These are phyloP conservation scores for Clarias fuscus DNA, from an alignment of 2,797 vertebrate species.

Conservation along the genomic window DNA sequence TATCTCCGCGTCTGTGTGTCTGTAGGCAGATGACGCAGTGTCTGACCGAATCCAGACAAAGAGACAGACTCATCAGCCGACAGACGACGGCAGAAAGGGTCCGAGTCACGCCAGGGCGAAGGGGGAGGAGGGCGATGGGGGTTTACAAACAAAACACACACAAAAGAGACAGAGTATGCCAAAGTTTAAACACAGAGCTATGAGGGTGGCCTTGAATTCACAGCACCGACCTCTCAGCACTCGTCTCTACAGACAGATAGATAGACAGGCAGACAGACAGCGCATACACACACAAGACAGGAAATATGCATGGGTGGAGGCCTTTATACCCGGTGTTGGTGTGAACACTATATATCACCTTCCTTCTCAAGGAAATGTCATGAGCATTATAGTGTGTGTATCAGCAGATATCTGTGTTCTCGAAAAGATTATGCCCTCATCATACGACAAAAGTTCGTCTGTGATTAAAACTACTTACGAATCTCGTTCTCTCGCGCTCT, in stretches of 20 bases:
- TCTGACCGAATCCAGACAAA: slow-evolving; percentile 85
- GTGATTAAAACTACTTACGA: background rate
- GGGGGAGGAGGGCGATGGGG: slow-evolving; percentile 31
- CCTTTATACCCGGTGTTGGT: slow-evolving; percentile 46
- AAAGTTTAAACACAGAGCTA: slow-evolving; percentile 73
- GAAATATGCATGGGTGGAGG: slow-evolving; percentile 61
- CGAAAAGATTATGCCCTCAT: too few relatives aligned
- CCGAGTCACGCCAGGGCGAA: slow-evolving; percentile 31
- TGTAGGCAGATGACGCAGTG: slow-evolving; percentile 87
- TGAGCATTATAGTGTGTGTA: background rate
- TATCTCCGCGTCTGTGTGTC: slow-evolving; percentile 84
- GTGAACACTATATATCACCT: background rate
- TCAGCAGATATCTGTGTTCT: background rate
- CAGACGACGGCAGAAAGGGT: slow-evolving; percentile 64
- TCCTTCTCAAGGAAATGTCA: background rate
- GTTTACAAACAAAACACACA: slow-evolving; percentile 67
- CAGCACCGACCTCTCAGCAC: slow-evolving; percentile 45
- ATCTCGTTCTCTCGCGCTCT: too few relatives aligned
- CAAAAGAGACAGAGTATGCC: slow-evolving; percentile 76
- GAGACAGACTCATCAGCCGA: slow-evolving; percentile 83
- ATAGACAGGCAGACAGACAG: slow-evolving; percentile 32
- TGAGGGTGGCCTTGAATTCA: slow-evolving; percentile 70
- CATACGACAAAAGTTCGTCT: too few relatives aligned
- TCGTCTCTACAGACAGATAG: slow-evolving; percentile 46
- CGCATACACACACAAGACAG: slow-evolving; percentile 34